Base-by-base conservation (phyloP, 2,888 invertebrate genomes). In the Pterostichus niger region DNA sequence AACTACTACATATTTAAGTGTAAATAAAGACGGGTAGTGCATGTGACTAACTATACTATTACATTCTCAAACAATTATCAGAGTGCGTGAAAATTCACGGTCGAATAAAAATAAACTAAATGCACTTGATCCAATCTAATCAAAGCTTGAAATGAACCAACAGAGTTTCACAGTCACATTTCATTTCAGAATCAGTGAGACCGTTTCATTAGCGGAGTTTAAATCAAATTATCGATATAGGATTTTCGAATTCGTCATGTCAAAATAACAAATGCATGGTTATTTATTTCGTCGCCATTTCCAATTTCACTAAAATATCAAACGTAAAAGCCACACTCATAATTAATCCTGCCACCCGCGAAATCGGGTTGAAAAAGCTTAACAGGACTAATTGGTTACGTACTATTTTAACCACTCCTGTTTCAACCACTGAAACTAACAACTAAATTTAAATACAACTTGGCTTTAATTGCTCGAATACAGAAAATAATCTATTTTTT, bases 271-370 rank as follows among this genome's bases (percentile, higher is more conserved):
- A 44, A 44, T 13, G n/a, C 17, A 15, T 7, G 10, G 68, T 44
- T 71, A 71, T 71, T 44, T 44, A 71, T 71, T 71, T 71, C 68
- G 44, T 44, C 15, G 46, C n/a, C 75, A n/a, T 33, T 24, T 75
- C 52, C 49, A 75, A 75, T 52, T 75, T 52, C 52, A 52, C 54
- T 54, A 54, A 75, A 56, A 77, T 77, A 77, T 77, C 56, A 77
- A 56, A 59, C 40, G 77, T 13, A 77, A 52, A 56, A 77, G 77
- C 77, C 77, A 15, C 56, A 77, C 9, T 56, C 56, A 77, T 35
- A 56, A 77, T 56, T 77, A 77, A 77, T 56, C 77, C 44, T 6
- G 15, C 40, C 11, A 59, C n/a, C 13, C 31, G 9, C 15, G 54
- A 54, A 54, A 54, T 17, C 54, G 54, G 15, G 15, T 54, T 17